Evolutionary conservation across 2,113 vertebrate species (phyloP), one percentile per base, ranked within the genome.

Genomic region (Ammodytes marinus): DNA sequence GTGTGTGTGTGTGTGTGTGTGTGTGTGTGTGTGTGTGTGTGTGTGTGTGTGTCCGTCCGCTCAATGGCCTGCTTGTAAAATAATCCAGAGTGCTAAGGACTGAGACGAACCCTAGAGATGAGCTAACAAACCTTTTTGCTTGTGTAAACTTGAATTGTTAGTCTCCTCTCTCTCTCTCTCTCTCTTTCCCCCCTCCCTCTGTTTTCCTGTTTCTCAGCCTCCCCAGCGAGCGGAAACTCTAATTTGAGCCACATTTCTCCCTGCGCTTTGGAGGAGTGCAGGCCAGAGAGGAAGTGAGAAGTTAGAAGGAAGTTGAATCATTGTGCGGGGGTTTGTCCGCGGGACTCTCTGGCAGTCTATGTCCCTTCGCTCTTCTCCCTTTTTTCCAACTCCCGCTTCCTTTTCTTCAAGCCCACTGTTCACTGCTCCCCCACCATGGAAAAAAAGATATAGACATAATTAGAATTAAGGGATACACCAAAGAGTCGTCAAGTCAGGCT

Each of bases 181-280:
- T 39, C 45, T 49, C 54, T 79, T 37, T 46, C 46, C 76, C 83
- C 75, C 89, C 86, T 86, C 90, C 86, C 88, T 91, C 86, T 83
- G 77, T 89, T 87, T 94, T 91, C 89, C 90, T 92, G 89, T 94
- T 85, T 80, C 83, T 92, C 61, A 79, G 87, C 86, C 91, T 90
- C 84, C 82, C 84, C 90, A 86, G 87, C 2, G n/a, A 94, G 89
- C 89, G 94, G 92, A 95, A 93, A 92, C 88, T 91, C 92, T 95
- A 94, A 95, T 94, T 94, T 89, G 86, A 93, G 91, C 86, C 93
- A 95, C 92, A 95, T 95, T 95, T 94, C 88, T 94, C 74, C 50
- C 88, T 17, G 73, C 78, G 92, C 77, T 76, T 80, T 70, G 79
- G 91, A 91, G 85, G 82, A 87, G 81, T 61, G 61, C 69, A 52